Evolutionary conservation across 2,113 vertebrate genomes (phyloP), one percentile per base, ranked within the genome.

Genomic region (Tachysurus vachellii): DNA sequence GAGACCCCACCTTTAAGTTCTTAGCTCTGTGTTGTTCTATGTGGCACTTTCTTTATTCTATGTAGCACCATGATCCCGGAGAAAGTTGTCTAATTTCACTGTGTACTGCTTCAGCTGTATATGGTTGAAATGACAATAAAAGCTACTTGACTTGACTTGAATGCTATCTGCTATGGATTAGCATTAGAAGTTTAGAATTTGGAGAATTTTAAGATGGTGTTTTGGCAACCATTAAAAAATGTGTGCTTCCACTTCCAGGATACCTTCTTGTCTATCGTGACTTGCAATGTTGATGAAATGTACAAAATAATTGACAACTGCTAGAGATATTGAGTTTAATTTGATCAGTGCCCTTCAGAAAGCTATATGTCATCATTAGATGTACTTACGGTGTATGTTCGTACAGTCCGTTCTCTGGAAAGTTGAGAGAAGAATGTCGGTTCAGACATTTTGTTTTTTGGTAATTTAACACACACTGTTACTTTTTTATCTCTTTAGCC

Each of bases 381-480:
- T 23, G 42, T 94, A 96, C 96, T 96, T 93, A 97, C 96, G 95
- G 88, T 62, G 95, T 91, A 66, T 94, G 95, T 77, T 97, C 95
- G 77, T 93, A 94, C 59, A 88, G 91, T 57, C 85, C 92, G 2
- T 86, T 90, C 87, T 91, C 97, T 97, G 93, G 87, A 57, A 88
- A 90, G 10, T 57, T 50, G 12, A 85, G 57, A 13, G 13, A 56
- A 86, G 56, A 79, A 53, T 76, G 53, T 76, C n/a, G 16, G 47
- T 53, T 76, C 73, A 77, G 50, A 5, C 5, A 77, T 54, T 4
- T 53, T 14, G 47, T 59, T 81, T 10, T 57, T 17, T 81, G 54
- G 42, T 12, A 81, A 61, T 12, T 61, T 53, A 57, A 80, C 53
- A 31, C 28, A 28, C n/a, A 79, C 76, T 31, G 21, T 53, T 14